Base-by-base conservation (phyloP, 1,140 invertebrate species). In the Hydropsyche tenuis region DNA sequence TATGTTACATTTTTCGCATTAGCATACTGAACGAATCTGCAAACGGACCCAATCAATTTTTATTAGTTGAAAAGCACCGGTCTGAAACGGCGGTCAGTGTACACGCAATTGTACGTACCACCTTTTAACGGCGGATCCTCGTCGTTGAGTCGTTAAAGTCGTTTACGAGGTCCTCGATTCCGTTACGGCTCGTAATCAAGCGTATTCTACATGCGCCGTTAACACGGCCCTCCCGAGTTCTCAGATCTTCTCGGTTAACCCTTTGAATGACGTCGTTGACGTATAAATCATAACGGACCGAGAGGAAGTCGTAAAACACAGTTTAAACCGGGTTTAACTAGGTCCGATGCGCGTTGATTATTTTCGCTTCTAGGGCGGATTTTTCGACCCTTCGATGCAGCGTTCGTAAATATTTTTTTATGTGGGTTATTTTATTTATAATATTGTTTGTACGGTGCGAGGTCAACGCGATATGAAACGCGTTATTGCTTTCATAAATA, bases 401-500 rank as follows among this genome's bases (percentile, higher is more conserved):
- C 48, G 20, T 18, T 20, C 48, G 16, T 53, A 53, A 53, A 53
- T 53, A 53, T 18, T 18, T 5, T 53, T 53, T 53, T 53, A 18
- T 53, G 4, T 48, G 12, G 2, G 2, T 48, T 48, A 48, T 48
- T 53, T 37, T 53, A 53, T 53, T 53, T 53, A 53, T 53, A 37
- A 37, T 37, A 37, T 37, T 37, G 16, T 53, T 53, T 53, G 18
- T 53, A 53, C 18, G n/a, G 30, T 37, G 5, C 20, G 16, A 16
- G 63, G 63, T 66, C 63, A 66, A 27, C 63, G 37, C 42, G 30
- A 66, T 66, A 66, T 66, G 12, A 66, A 27, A 42, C n/a, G 63
- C 48, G 63, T 66, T 66, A 66, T 66, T 66, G 37, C 63, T 43
- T 66, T 43, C 63, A 66, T 66, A 66, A 66, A 66, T 66, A 66